Evolutionary conservation across 2,888 invertebrate genomes (phyloP).

Genomic region (Papilio elwesi): DNA sequence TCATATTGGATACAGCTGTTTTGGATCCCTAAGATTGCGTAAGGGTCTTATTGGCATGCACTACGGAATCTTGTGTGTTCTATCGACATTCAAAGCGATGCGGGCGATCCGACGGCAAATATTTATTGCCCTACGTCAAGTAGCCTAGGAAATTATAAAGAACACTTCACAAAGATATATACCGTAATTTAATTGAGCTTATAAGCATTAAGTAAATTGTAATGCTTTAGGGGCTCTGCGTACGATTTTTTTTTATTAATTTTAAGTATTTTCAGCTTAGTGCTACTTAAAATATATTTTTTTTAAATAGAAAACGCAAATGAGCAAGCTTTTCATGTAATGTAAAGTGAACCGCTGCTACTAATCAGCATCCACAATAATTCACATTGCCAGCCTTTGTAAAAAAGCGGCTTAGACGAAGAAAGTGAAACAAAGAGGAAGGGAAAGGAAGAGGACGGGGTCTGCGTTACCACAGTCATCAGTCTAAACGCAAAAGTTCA

Average conservation of each 20-base stretch:
- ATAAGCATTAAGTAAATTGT: slow-evolving; percentile 79
- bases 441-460: too few species aligned
- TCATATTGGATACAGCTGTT: slow-evolving; percentile 25
- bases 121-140: slow-evolving; percentile 74
- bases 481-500: too few species aligned
- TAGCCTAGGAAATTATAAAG: slow-evolving; percentile 48
- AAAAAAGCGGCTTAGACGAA: too few species aligned
- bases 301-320: slow-evolving; percentile 45
- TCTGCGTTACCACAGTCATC: too few species aligned
- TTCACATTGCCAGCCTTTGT: too few species aligned
- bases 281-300: slow-evolving; percentile 62
- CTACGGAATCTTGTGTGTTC: slow-evolving; percentile 63
- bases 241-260: slow-evolving; percentile 81
- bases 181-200: slow-evolving; percentile 75
- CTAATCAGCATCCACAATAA: too few species aligned
- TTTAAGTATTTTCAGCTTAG: slow-evolving; percentile 75
- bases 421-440: too few species aligned
- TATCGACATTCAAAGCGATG: slow-evolving; percentile 69
- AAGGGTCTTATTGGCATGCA: slow-evolving; percentile 75
- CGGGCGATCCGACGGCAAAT: slow-evolving; percentile 66
- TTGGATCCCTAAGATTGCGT: slow-evolving; percentile 45
- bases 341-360: too few species aligned
- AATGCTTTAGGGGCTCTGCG: slow-evolving; percentile 74
- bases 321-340: slow-evolving; percentile 55
- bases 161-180: slow-evolving; percentile 61